phyloP scores from a whole-genome alignment of 2,797 vertebrate genomes.

The Rhincodon typus region DNA sequence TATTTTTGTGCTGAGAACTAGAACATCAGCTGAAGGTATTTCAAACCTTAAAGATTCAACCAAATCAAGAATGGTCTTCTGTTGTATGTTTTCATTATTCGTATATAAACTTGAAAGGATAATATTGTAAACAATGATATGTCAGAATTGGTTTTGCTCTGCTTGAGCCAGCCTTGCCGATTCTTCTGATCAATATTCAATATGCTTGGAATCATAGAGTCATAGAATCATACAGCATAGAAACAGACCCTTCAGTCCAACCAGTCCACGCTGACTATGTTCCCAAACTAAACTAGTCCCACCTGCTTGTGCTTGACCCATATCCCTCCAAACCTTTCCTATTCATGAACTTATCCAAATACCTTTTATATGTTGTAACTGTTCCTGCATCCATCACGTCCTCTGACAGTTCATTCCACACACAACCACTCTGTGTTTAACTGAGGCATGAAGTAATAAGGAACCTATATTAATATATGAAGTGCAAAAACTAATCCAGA shows the following conservation, averaged over 20 bases:
- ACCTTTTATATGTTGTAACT: no score
- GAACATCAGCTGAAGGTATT: background rate
- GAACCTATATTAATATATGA: background rate
- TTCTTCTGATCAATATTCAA: background rate
- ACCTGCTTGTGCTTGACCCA: no score
- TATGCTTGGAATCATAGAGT: background rate
- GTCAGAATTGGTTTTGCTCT: background rate
- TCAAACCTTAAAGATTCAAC: background rate
- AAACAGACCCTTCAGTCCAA: no score
- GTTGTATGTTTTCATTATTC: background rate
- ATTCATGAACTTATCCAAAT: no score
- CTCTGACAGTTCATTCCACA: no score
- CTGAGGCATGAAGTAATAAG: background rate
- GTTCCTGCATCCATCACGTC: no score
- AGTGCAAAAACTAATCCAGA: background rate
- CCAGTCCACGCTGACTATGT: no score
- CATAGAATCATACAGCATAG: no score
- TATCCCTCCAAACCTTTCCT: no score
- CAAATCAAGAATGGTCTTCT: background rate
- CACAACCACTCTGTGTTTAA: no score
- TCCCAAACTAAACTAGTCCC: no score
- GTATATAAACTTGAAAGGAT: background rate
- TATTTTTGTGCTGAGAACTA: background rate
- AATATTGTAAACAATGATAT: background rate
- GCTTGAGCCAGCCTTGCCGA: background rate